These are phyloP conservation scores for Artibeus lituratus DNA, from an alignment of 2,797 vertebrate genomes.

Conservation along the genomic window DNA sequence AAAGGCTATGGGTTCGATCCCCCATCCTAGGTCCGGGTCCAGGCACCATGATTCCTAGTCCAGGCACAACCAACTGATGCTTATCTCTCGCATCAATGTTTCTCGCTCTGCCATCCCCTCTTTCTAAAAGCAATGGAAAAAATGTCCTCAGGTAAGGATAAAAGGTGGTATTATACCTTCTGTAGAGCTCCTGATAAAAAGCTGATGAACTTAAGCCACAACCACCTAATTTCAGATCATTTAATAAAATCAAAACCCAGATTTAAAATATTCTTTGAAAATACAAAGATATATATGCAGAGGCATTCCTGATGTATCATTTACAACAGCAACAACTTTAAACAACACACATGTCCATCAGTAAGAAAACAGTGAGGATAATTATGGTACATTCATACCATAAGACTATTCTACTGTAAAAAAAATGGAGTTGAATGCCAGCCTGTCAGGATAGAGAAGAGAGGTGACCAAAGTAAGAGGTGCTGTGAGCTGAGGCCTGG, in stretches of 20 bases:
- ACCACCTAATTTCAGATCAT: not conserved
- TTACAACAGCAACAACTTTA: not conserved
- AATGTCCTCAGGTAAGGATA: not conserved
- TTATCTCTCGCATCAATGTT: not conserved
- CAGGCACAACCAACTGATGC: not conserved
- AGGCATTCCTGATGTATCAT: not conserved
- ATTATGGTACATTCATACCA: not conserved
- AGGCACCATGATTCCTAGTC: not conserved
- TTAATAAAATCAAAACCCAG: not conserved
- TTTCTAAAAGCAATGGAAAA: not conserved
- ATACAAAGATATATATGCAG: not conserved
- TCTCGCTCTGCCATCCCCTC: not conserved
- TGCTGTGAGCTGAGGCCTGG: not conserved
- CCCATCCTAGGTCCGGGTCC: not conserved
- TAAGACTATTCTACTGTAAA: not conserved
- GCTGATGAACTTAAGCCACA: not conserved
- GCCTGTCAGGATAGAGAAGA: not conserved
- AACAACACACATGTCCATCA: not conserved
- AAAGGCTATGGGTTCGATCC: not conserved
- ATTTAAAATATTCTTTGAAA: constrained; percentile 34
- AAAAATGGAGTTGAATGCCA: not conserved
- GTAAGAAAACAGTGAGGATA: not conserved
- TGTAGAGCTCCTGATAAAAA: not conserved
- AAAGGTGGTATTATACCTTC: not conserved
- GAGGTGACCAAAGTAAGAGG: not conserved